phyloP scores from a whole-genome alignment of 2,113 vertebrate species.

The Amblyopsis rosae region DNA sequence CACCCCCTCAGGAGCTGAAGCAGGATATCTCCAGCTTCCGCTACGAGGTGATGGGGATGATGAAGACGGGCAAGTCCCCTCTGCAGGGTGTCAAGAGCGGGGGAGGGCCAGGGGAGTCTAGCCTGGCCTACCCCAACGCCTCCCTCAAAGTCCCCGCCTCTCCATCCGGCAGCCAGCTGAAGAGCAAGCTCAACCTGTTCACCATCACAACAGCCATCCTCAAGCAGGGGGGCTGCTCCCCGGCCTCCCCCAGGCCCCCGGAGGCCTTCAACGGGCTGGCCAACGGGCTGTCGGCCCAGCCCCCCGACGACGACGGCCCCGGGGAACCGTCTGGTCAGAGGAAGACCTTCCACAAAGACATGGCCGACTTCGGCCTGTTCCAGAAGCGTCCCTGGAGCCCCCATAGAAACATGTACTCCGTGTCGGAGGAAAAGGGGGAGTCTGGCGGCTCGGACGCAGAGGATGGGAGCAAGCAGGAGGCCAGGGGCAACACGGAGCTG shows the following conservation, averaged over 20 bases:
- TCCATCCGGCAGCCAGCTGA: conserved; percentile 71
- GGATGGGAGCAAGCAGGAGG: neutral
- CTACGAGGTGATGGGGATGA: conserved; percentile 94
- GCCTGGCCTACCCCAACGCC: conserved; percentile 78
- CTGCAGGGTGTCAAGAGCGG: conserved; percentile 69
- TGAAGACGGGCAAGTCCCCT: conserved; percentile 84
- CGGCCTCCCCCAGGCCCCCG: conserved; percentile 52
- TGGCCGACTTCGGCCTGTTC: conserved; percentile 81
- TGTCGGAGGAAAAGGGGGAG: conserved; percentile 83
- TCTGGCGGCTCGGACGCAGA: conserved; percentile 44
- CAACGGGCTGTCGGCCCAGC: conserved; percentile 80
- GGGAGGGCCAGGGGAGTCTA: conserved; percentile 52
- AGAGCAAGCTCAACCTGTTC: conserved; percentile 86
- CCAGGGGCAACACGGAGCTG: conserved; percentile 7
- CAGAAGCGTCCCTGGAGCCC: conserved; percentile 79
- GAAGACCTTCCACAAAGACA: conserved; percentile 81
- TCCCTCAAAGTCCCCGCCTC: conserved; percentile 71
- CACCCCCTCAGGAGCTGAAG: conserved; percentile 86
- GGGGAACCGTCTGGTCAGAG: conserved; percentile 73
- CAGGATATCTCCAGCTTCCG: conserved; percentile 99
- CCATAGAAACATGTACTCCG: conserved; percentile 82
- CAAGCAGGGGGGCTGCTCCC: conserved; percentile 79
- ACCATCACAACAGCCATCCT: conserved; percentile 88
- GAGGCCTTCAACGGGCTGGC: conserved; percentile 80
- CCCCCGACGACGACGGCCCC: conserved; percentile 57